Conservation (phyloP, 2,113 vertebrate species). For the Poicephalus meyeri region DNA sequence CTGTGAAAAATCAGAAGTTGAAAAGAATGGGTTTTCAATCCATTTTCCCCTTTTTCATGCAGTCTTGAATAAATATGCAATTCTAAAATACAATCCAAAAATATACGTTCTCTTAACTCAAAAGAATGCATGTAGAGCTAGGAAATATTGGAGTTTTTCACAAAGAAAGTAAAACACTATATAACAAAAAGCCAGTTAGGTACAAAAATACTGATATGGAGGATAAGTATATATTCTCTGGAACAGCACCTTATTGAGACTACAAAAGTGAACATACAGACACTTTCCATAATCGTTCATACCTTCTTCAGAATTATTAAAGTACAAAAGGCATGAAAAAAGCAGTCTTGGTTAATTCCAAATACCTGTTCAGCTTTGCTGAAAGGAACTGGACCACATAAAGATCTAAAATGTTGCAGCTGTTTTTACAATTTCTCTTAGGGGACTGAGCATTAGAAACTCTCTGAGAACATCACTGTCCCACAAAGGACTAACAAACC, state of each 20-base stretch:
- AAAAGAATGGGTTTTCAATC: background rate
- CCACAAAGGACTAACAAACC: background rate
- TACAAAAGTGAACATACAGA: background rate
- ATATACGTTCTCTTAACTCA: background rate
- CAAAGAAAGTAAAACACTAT: background rate
- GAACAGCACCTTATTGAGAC: background rate
- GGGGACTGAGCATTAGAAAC: background rate
- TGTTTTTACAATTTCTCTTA: background rate
- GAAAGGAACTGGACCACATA: background rate
- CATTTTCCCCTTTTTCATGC: background rate
- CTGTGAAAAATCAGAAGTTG: rapidly evolving
- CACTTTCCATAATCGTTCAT: background rate
- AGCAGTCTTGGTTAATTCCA: background rate
- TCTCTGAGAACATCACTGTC: rapidly evolving
- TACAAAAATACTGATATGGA: background rate
- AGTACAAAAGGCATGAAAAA: background rate
- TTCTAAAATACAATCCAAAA: background rate
- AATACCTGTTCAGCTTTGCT: background rate
- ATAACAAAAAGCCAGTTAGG: background rate
- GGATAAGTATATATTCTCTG: background rate
- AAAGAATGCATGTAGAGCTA: background rate
- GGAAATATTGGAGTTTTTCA: background rate
- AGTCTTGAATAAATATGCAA: background rate
- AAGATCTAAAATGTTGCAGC: background rate
- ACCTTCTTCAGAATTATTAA: background rate